phyloP scores from a whole-genome alignment of 2,888 invertebrate genomes.

The Thysanoteuthis rhombus region DNA sequence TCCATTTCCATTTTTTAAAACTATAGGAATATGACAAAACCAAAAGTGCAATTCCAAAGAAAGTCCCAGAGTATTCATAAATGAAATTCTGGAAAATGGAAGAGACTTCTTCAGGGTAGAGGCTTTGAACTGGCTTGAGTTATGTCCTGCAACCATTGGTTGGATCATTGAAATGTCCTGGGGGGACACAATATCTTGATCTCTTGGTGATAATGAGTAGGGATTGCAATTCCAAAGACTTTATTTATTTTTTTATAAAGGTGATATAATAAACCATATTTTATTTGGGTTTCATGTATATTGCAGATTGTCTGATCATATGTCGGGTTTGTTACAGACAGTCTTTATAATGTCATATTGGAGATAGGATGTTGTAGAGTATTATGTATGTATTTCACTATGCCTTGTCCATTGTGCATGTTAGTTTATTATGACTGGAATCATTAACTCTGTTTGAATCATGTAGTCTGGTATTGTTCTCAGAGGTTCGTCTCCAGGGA shows the following conservation, averaged over 20 bases:
- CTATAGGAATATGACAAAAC: not conserved
- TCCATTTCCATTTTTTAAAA: not conserved
- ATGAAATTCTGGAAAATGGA: not conserved
- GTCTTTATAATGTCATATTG: not conserved
- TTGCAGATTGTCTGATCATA: not conserved
- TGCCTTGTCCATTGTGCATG: not conserved
- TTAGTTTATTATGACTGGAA: not conserved
- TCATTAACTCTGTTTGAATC: not conserved
- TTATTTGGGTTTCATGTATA: not conserved
- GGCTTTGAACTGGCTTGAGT: not conserved
- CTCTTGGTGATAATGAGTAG: not conserved
- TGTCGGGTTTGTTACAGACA: not conserved
- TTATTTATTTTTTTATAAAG: not conserved
- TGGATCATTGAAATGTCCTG: not conserved
- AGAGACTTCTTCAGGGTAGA: not conserved
- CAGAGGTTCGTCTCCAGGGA: not conserved
- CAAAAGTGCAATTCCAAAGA: not conserved
- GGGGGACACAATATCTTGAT: not conserved
- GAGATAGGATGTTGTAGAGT: not conserved
- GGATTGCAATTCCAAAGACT: not conserved
- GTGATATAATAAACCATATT: not conserved
- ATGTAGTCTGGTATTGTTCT: not conserved
- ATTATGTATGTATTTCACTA: not conserved
- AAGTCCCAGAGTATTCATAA: too few species aligned
- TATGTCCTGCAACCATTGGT: not conserved